Base-by-base conservation (phyloP, 2,797 vertebrate genomes). In the Serranus cabrilla region DNA sequence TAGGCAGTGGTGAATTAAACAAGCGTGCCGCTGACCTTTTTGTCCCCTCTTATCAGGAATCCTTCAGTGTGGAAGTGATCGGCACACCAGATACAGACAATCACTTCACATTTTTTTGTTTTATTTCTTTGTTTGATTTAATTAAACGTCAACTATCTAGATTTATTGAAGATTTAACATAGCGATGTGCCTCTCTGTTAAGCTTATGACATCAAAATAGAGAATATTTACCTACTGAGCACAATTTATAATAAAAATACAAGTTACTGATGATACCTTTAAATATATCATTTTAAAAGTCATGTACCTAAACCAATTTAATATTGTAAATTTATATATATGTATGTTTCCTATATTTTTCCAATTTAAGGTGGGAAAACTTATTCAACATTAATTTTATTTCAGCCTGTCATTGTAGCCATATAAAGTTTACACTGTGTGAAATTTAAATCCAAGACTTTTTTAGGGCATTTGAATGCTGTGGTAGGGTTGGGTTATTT, bases 121-220 rank as follows among this genome's bases (percentile, higher is more conserved):
- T 82, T 68, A 79, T 90, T 91, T 88, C 78, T 87, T 91, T 92
- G 86, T 91, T 87, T 91, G 76, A 65, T 85, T 92, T 90, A 91
- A 92, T 93, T 87, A 71, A 85, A 91, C 71, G 80, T 59, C 87
- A 86, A 76, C 75, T 63, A 76, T 76, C 60, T 56, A 27, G 80
- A 90, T 90, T 80, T 73, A 66, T 69, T 85, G 68, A n/a, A 86
- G 87, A 89, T 87, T 70, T 71, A 37, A 70, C 69, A 71, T 31
- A 62, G 34, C 74, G 71, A 84, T 74, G 54, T 10, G 51, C 57
- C 49, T 66, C 62, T 50, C 27, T 56, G 50, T 75, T 25, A 8
- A 51, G 39, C 50, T 79, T 13, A 21, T 39, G 56, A n/a, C 27
- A 68, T 20, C 13, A 54, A 42, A 61, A 63, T 9, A 45, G 61